Conservation (phyloP, 37 sponge, comb jelly and placozoan species). For the Cliona cf. orientalis region DNA sequence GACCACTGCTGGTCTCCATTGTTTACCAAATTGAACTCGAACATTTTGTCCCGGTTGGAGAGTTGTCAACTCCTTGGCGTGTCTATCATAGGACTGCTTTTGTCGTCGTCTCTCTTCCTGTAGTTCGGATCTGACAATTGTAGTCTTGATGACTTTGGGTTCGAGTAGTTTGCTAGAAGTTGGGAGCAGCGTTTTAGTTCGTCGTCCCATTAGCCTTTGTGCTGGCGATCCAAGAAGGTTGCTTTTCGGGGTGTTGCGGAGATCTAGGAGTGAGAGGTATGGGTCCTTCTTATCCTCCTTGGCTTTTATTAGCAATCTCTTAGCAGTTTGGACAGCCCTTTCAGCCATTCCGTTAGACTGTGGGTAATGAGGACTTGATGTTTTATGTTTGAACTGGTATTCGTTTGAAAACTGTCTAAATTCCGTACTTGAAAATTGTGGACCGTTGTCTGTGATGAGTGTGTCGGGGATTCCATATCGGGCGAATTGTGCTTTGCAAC, state of each 20-base stretch:
- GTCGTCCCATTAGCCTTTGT: conserved; percentile 9
- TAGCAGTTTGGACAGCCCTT: too few relatives aligned
- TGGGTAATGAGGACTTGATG: conserved; percentile 39
- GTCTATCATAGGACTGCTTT: not conserved
- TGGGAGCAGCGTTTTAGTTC: not conserved
- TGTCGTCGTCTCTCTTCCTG: not conserved
- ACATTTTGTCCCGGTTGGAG: too few relatives aligned
- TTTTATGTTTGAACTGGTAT: conserved; percentile 13
- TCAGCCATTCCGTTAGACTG: conserved; percentile 39
- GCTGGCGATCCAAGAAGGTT: conserved; percentile 9
- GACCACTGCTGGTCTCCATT: not conserved
- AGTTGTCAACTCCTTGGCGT: not conserved
- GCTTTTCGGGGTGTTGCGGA: conserved; percentile 11
- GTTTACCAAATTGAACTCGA: not conserved
- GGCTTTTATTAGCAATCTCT: conserved; percentile 1
- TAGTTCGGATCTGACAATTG: too few relatives aligned
- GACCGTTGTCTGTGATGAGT: conserved; percentile 32
- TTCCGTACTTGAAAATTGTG: conserved; percentile 13
- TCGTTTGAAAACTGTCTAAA: conserved; percentile 6
- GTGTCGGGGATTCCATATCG: conserved; percentile 14
- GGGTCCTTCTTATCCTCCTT: too few relatives aligned
- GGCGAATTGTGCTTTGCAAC: too few relatives aligned
- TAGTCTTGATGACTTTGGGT: too few relatives aligned
- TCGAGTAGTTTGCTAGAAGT: not conserved
- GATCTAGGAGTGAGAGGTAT: conserved; percentile 1